Base-by-base conservation (phyloP, 2,113 vertebrate genomes). In the Tamias sibiricus region DNA sequence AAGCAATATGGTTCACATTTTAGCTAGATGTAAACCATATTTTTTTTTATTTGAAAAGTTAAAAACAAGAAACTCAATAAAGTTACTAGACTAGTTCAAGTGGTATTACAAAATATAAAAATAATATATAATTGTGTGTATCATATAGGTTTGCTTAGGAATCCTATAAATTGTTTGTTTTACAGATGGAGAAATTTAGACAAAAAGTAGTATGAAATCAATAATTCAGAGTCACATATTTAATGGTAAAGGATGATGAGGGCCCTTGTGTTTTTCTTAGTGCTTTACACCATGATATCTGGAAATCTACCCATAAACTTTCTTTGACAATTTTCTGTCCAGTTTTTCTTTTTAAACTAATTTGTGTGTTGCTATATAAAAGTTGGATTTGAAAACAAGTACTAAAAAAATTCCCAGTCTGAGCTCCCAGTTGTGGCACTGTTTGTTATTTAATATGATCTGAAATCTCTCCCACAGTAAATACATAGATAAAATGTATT, bases 71-170 rank as follows among this genome's bases (percentile, higher is more conserved):
- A 57, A 20, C 54, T 79, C 32, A 80, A 57, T 57, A 80, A 28
- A 80, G 77, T 80, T n/a, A 80, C n/a, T 80, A 79, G 76, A n/a
- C 32, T 76, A 81, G 9, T 91, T 94, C 14, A 47, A 57, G 76
- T 84, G 35, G 17, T 42, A 77, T n/a, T 87, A 37, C 3, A 91
- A 59, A 96, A 57, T 90, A 74, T 22, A n/a, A 81, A 86, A 85
- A 80, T 47, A 80, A 32, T 80, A 11, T 57, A 6, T 57, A 22
- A 69, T 84, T 40, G 20, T 16, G 62, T 54, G 24, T 82, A 62
- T 49, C 83, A 32, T 19, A 35, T 83, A 40, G 24, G 54, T n/a
- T 83, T 94, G 32, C 49, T 6, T 8, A 84, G 42, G 49, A 64
- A 49, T 74, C 24, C 24, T 91, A 49, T 76, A 87, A 76, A 76